Conservation (phyloP, 1,140 invertebrate genomes). For the Penaeus indicus region DNA sequence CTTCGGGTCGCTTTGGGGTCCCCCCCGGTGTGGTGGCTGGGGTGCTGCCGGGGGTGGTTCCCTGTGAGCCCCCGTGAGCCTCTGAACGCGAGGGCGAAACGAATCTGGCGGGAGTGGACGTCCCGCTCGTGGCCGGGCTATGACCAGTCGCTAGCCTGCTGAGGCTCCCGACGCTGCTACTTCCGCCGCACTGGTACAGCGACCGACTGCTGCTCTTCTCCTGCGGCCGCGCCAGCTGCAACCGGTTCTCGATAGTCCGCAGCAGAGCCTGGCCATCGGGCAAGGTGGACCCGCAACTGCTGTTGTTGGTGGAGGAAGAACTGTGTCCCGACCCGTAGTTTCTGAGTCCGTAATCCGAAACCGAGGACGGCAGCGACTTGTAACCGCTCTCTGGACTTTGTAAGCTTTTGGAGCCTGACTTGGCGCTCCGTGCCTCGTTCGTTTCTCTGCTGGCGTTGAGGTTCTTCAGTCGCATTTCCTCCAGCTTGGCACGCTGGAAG, state of each 20-base stretch:
- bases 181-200: constrained; percentile 62
- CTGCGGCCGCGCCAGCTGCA: constrained; percentile 59
- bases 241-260: constrained; percentile 64
- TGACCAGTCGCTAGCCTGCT: constrained; percentile 49
- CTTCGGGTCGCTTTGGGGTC: constrained; percentile 56
- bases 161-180: constrained; percentile 62
- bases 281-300: constrained; percentile 44
- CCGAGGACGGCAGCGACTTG: constrained; percentile 58
- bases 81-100: constrained; percentile 58
- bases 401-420: constrained; percentile 29
- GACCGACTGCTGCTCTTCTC: constrained; percentile 50
- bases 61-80: neutral
- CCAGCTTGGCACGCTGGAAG: constrained; percentile 61
- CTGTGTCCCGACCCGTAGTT: constrained; percentile 39
- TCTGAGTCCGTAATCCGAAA: constrained; percentile 56
- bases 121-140: constrained; percentile 39
- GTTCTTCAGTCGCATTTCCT: constrained; percentile 41
- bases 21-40: constrained; percentile 30
- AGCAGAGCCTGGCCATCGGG: constrained; percentile 64
- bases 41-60: neutral
- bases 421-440: constrained; percentile 13
- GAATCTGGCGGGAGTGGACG: constrained; percentile 62
- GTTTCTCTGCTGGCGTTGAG: constrained; percentile 6
- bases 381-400: constrained; percentile 65
- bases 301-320: constrained; percentile 48